These are phyloP conservation scores for Frankliniella fusca DNA, from an alignment of 2,888 invertebrate species.

Conservation along the genomic window DNA sequence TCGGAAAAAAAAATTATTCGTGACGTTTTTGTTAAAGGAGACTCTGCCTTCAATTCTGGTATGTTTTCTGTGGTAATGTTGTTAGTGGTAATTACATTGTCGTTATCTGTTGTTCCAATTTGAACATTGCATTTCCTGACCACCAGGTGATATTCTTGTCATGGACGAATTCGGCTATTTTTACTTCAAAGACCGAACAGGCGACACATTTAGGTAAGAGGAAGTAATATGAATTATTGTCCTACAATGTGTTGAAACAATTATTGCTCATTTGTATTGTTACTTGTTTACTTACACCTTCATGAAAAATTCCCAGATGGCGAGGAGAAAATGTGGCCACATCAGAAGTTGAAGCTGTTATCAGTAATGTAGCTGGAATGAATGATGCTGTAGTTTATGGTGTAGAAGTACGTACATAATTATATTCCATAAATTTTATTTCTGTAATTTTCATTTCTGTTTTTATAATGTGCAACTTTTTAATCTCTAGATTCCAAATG, in stretches of 20 bases:
- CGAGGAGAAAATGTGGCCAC: constrained; percentile 64
- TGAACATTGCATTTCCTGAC: constrained; percentile 3
- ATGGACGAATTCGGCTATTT: constrained; percentile 60
- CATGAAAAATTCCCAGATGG: constrained; percentile 48
- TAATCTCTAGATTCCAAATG: constrained; percentile 43
- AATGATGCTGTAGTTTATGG: constrained; percentile 60
- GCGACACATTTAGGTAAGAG: constrained; percentile 44
- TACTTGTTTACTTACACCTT: neutral
- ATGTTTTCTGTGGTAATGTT: constrained; percentile 31
- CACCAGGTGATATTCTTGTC: constrained; percentile 52
- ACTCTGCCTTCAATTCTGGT: constrained; percentile 82
- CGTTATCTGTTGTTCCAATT: neutral
- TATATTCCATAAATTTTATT: neutral
- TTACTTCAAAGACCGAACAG: constrained; percentile 56
- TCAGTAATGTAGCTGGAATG: constrained; percentile 53
- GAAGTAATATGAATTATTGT: neutral
- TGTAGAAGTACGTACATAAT: constrained; percentile 51
- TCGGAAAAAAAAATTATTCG: constrained; percentile 78
- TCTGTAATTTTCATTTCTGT: neutral
- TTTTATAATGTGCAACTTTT: neutral
- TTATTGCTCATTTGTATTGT: neutral
- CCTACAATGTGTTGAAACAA: neutral
- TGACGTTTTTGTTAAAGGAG: constrained; percentile 80
- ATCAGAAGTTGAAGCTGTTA: constrained; percentile 58
- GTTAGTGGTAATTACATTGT: neutral